phyloP scores from a whole-genome alignment of 2,888 invertebrate genomes.

The Trissolcus brochymenae region DNA sequence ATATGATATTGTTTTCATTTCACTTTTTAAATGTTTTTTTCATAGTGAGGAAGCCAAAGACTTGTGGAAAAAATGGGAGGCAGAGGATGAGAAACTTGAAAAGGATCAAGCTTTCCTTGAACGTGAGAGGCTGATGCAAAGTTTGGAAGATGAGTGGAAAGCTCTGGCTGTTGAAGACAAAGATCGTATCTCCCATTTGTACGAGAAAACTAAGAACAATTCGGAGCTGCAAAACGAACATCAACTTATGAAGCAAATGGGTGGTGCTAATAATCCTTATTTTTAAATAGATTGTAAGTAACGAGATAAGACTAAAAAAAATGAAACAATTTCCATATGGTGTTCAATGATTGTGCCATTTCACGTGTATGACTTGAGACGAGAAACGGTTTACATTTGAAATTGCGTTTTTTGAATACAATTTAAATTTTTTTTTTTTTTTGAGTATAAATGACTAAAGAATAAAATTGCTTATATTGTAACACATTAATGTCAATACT shows the following conservation, averaged over 20 bases:
- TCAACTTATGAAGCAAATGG: conserved; percentile 16
- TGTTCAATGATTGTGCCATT: too few relatives aligned
- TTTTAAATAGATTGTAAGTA: not conserved
- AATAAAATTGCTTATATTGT: too few relatives aligned
- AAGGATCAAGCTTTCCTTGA: conserved; percentile 60
- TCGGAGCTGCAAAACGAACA: conserved; percentile 19
- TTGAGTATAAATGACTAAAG: too few relatives aligned
- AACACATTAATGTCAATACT: too few relatives aligned
- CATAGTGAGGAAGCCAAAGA: conserved; percentile 70
- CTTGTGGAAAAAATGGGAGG: conserved; percentile 69
- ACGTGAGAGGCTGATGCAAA: conserved; percentile 64
- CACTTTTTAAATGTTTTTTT: conserved; percentile 15
- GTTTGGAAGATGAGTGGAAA: conserved; percentile 70
- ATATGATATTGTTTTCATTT: not conserved
- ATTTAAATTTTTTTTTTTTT: too few relatives aligned
- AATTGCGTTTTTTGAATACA: too few relatives aligned
- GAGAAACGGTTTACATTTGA: too few relatives aligned
- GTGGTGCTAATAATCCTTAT: not conserved
- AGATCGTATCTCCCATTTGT: conserved; percentile 63
- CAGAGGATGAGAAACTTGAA: conserved; percentile 65
- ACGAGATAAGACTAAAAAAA: too few relatives aligned
- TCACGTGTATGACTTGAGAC: too few relatives aligned
- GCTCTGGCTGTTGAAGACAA: conserved; percentile 67
- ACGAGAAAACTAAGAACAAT: conserved; percentile 54
- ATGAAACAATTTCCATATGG: too few relatives aligned